Conservation (phyloP, 2,797 vertebrate species). For the Lutjanus campechanus region DNA sequence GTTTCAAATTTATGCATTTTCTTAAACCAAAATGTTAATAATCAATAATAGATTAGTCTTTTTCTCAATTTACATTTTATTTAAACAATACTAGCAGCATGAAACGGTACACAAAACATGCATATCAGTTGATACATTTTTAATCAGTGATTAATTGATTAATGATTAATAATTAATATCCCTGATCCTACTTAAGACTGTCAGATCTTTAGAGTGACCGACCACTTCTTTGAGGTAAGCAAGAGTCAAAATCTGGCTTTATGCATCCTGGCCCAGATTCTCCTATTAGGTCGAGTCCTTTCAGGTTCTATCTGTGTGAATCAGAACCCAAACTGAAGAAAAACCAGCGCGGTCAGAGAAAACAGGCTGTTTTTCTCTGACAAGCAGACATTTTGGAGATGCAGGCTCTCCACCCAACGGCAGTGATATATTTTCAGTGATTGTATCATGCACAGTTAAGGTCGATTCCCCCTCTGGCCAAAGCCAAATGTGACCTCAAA, state of each 20-base stretch:
- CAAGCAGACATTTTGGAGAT: neutral
- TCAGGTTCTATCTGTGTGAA: neutral
- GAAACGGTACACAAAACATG: too few species aligned
- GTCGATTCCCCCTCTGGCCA: conserved; percentile 15
- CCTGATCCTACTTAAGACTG: neutral
- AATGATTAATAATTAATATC: too few species aligned
- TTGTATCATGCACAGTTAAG: conserved; percentile 23
- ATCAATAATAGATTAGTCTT: too few species aligned
- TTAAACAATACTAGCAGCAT: too few species aligned
- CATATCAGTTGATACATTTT: too few species aligned
- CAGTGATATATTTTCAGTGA: neutral
- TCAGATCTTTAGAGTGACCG: neutral
- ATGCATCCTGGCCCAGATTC: neutral
- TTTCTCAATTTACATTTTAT: too few species aligned
- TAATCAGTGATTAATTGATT: too few species aligned
- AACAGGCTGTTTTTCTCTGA: neutral
- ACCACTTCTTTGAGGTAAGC: neutral
- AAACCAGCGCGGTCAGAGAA: neutral
- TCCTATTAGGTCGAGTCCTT: neutral
- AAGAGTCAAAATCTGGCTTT: neutral
- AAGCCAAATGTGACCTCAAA: conserved; percentile 38
- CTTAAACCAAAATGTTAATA: too few species aligned
- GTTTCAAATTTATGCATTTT: too few species aligned
- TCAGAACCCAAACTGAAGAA: neutral
- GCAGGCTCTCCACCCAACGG: neutral